Conservation (phyloP, 1,140 invertebrate species). For the Drosophila cardini region DNA sequence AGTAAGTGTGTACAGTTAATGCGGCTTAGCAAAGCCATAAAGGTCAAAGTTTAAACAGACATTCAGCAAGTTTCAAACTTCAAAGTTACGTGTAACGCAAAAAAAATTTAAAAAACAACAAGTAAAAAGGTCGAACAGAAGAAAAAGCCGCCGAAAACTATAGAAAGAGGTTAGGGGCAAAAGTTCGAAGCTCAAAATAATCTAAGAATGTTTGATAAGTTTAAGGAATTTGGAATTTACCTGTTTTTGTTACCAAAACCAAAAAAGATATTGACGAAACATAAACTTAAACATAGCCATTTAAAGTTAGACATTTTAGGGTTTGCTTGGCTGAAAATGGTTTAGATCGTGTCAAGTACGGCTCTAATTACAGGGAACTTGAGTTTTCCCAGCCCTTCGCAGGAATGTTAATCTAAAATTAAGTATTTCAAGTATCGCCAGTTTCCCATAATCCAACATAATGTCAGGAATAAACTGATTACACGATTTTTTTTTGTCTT, state of each 20-base stretch:
- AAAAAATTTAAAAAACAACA: neutral
- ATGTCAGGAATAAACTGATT: neutral
- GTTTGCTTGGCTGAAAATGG: too few relatives aligned
- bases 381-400: too few relatives aligned
- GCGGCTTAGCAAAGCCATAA: slow-evolving; percentile 32
- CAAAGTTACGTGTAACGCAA: neutral
- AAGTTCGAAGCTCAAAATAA: neutral
- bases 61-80: slow-evolving; percentile 19
- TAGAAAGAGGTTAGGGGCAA: neutral
- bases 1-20: slow-evolving; percentile 29
- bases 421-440: neutral
- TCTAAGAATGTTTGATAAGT: too few relatives aligned
- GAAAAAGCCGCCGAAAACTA: neutral
- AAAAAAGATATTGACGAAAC: too few relatives aligned
- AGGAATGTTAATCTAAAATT: neutral
- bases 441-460: neutral
- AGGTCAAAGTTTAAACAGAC: slow-evolving; percentile 32
- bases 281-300: too few relatives aligned
- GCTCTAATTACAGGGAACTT: too few relatives aligned
- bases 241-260: too few relatives aligned
- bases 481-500: neutral
- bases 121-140: slow-evolving; percentile 6
- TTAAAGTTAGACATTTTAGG: too few relatives aligned
- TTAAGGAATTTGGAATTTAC: too few relatives aligned
- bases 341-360: too few relatives aligned